Conservation (phyloP, 1,140 invertebrate species). For the Chrysoperla carnea region DNA sequence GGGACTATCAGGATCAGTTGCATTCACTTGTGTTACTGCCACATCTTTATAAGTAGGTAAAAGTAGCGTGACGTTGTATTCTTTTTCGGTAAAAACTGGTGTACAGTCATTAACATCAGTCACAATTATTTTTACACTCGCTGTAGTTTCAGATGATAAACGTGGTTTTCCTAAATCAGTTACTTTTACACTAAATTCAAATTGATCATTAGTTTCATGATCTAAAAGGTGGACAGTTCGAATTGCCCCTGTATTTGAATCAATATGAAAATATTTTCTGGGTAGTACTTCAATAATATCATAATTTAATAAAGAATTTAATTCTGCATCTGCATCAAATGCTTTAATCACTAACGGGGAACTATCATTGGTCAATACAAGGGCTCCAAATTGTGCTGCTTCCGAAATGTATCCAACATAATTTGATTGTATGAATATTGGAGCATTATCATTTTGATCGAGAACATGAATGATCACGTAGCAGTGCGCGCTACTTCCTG, state of each 20-base stretch:
- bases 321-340: constrained; percentile 59
- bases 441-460: constrained; percentile 76
- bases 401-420: constrained; percentile 59
- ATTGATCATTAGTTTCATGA: constrained; percentile 52
- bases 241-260: constrained; percentile 77
- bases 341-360: constrained; percentile 64
- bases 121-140: constrained; percentile 54
- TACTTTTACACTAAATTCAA: constrained; percentile 72
- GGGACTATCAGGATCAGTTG: constrained; percentile 54
- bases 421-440: constrained; percentile 44
- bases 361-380: constrained; percentile 46
- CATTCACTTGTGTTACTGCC: constrained; percentile 44
- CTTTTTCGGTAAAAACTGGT: constrained; percentile 47
- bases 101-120: constrained; percentile 77
- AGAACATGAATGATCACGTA: constrained; percentile 57
- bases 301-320: constrained; percentile 68
- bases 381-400: constrained; percentile 44
- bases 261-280: constrained; percentile 63
- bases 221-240: constrained; percentile 59
- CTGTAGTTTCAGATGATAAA: constrained; percentile 53
- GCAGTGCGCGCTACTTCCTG: constrained; percentile 44
- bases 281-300: constrained; percentile 63
- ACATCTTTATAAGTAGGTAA: constrained; percentile 64
- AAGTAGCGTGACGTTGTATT: constrained; percentile 61
- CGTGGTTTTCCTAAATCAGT: constrained; percentile 70